Evolutionary conservation across 1,140 invertebrate genomes (phyloP).

Genomic region (Ridgeia piscesae): DNA sequence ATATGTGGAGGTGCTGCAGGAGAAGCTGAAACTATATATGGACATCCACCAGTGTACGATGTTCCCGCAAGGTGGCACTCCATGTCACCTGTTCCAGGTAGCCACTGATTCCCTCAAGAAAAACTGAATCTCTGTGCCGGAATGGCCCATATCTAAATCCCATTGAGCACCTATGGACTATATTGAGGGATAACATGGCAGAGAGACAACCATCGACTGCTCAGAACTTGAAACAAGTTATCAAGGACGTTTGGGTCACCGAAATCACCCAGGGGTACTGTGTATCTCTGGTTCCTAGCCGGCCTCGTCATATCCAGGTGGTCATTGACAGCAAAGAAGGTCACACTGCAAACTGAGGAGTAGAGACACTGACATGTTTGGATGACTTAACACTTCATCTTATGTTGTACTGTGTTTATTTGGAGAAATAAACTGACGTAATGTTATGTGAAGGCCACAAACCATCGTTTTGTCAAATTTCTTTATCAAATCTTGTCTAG

Average conservation of each 20-base stretch:
- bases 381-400: no score
- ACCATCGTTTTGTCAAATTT: no score
- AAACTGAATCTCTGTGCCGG: not conserved
- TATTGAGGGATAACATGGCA: no score
- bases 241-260: constrained; percentile 6
- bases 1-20: not conserved
- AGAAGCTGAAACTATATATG: constrained; percentile 4
- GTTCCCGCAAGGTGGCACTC: not conserved
- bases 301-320: not conserved
- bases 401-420: no score
- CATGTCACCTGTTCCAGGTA: not conserved
- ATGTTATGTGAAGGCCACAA: no score
- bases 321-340: not conserved
- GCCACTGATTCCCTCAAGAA: constrained; percentile 10
- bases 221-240: not conserved
- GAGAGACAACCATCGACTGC: no score
- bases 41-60: constrained; percentile 3
- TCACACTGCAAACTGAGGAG: not conserved
- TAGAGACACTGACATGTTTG: not conserved
- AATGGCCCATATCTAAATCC: constrained; percentile 15
- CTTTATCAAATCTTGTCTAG: no score
- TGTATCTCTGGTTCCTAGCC: not conserved
- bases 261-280: constrained; percentile 7
- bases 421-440: no score
- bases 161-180: no score